These are phyloP conservation scores for Drosophila phalerata DNA, from an alignment of 2,888 invertebrate genomes.

Conservation along the genomic window DNA sequence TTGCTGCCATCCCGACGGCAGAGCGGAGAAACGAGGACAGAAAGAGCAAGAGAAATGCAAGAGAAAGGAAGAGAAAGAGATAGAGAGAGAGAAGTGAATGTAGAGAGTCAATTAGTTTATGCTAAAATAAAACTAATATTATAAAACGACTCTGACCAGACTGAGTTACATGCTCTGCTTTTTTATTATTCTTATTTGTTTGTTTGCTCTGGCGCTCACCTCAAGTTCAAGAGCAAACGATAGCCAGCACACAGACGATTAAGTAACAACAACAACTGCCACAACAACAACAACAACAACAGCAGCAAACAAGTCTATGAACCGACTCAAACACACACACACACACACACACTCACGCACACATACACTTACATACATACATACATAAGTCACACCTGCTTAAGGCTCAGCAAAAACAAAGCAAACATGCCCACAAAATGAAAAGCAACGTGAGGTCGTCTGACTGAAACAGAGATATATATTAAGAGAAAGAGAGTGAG, in stretches of 20 bases:
- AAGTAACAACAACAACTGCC: slow-evolving; percentile 62
- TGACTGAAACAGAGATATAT: slow-evolving; percentile 11
- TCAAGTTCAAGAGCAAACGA: slow-evolving; percentile 82
- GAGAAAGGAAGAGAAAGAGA: not conserved
- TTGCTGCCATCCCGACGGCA: slow-evolving; percentile 57
- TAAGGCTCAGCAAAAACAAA: slow-evolving; percentile 49
- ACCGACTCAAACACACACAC: slow-evolving; percentile 38
- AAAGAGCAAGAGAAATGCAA: not conserved
- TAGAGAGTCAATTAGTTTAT: slow-evolving; percentile 33
- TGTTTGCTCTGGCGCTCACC: slow-evolving; percentile 56
- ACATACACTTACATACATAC: slow-evolving; percentile 25
- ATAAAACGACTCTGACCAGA: slow-evolving; percentile 34
- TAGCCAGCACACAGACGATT: slow-evolving; percentile 73
- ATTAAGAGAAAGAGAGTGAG: not conserved
- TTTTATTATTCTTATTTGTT: slow-evolving; percentile 43
- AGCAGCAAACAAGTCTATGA: slow-evolving; percentile 64
- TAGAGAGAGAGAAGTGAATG: not conserved
- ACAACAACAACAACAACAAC: slow-evolving; percentile 23
- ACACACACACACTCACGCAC: slow-evolving; percentile 27
- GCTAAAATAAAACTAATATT: slow-evolving; percentile 19
- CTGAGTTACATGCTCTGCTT: slow-evolving; percentile 38
- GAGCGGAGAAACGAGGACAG: not conserved
- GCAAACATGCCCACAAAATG: slow-evolving; percentile 53
- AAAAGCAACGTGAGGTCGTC: slow-evolving; percentile 27
- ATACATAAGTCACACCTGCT: slow-evolving; percentile 69